phyloP scores from a whole-genome alignment of 2,888 invertebrate species.

The Epirrita christyi region DNA sequence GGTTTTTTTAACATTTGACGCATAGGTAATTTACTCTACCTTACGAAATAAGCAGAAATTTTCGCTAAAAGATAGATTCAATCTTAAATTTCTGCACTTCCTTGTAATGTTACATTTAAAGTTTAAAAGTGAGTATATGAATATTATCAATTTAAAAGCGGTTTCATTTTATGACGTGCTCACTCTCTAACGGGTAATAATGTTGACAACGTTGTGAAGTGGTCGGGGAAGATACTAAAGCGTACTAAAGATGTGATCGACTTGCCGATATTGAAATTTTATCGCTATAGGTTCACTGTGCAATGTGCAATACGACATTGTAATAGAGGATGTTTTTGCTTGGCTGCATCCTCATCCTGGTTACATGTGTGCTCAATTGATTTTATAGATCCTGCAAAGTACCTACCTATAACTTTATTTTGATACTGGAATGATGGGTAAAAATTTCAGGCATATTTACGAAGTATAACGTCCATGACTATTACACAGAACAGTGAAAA shows the following conservation, averaged over 20 bases:
- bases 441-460: too few species aligned
- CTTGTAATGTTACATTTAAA: slow-evolving; percentile 27
- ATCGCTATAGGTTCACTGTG: slow-evolving; percentile 14
- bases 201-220: slow-evolving; percentile 49
- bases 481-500: too few species aligned
- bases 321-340: slow-evolving; percentile 16
- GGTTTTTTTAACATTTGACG: too few species aligned
- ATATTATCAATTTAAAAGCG: slow-evolving; percentile 48
- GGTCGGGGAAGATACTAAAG: slow-evolving; percentile 37
- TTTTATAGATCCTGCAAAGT: too few species aligned
- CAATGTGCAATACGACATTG: background rate
- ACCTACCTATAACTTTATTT: too few species aligned
- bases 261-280: slow-evolving; percentile 35
- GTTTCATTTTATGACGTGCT: slow-evolving; percentile 47
- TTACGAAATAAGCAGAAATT: too few species aligned
- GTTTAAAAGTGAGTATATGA: slow-evolving; percentile 43
- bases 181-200: slow-evolving; percentile 42
- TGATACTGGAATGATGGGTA: too few species aligned
- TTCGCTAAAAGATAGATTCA: too few species aligned
- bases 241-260: slow-evolving; percentile 39
- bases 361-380: too few species aligned
- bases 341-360: background rate
- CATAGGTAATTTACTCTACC: too few species aligned
- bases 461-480: too few species aligned
- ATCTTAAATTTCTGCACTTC: background rate